Percentiles rank a stretch among this genome's conserved stretches.
These are phyloP conservation scores for Capromys pilorides DNA, from an alignment of 2,797 vertebrate genomes.

Conservation along the genomic window DNA sequence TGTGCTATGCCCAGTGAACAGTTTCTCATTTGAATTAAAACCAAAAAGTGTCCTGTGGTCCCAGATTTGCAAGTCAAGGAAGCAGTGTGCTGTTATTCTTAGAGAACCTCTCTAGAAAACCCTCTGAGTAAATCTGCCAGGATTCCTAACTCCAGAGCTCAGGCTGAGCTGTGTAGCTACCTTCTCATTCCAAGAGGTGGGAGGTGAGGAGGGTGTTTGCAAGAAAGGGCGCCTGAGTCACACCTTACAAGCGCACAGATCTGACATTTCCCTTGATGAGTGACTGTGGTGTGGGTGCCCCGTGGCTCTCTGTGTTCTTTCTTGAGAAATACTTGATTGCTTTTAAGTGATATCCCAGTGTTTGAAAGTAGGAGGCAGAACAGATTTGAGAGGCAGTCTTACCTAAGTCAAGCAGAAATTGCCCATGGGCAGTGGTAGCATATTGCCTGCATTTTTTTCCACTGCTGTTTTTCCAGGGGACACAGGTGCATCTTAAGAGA, in stretches of 20 bases:
- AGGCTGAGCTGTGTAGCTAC: not conserved
- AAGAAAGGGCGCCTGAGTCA: slow-evolving; percentile 60
- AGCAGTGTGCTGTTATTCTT: slow-evolving; percentile 19
- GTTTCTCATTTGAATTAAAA: slow-evolving; percentile 7
- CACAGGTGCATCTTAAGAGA: slow-evolving; percentile 8
- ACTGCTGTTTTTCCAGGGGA: slow-evolving; percentile 43
- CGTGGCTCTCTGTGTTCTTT: not conserved
- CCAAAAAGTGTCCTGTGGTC: not conserved
- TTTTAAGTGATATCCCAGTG: slow-evolving; percentile 52
- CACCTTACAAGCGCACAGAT: not conserved
- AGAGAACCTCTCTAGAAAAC: slow-evolving; percentile 13
- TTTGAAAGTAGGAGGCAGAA: slow-evolving; percentile 52
- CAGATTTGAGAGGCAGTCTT: slow-evolving; percentile 13
- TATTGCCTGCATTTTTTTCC: not conserved
- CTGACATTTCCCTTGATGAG: slow-evolving; percentile 28
- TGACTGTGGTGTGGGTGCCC: slow-evolving; percentile 51
- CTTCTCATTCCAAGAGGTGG: slow-evolving; percentile 54
- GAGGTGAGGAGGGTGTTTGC: slow-evolving; percentile 47
- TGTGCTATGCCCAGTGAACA: not conserved
- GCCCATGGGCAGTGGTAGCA: not conserved
- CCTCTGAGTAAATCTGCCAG: not conserved
- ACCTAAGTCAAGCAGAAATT: not conserved
- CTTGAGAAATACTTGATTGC: slow-evolving; percentile 38
- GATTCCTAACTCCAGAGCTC: not conserved
- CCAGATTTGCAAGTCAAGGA: slow-evolving; percentile 4